Percentiles rank a stretch among this genome's conserved stretches.
phyloP scores from a whole-genome alignment of 53 echinoderm and acorn worm species.

The Zoroaster sp. region DNA sequence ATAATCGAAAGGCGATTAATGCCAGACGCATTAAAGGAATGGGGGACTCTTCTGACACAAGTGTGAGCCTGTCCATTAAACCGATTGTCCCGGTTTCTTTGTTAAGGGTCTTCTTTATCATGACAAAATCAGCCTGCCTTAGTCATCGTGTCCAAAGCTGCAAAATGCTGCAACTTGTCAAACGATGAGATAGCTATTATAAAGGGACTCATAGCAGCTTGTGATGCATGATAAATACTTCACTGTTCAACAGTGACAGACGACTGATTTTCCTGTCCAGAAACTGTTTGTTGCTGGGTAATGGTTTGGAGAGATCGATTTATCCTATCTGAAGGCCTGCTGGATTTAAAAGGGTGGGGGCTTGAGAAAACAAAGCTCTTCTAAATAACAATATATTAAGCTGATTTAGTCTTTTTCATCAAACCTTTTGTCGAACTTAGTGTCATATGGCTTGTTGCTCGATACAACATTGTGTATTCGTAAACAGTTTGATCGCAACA shows the following conservation, averaged over 20 bases:
- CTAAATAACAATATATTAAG: too few species aligned
- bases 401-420: too few species aligned
- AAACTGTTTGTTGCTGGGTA: background rate
- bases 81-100: constrained; percentile 21
- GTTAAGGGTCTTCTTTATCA: constrained; percentile 4
- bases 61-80: constrained; percentile 44
- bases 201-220: background rate
- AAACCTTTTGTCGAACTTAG: too few species aligned
- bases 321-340: too few species aligned
- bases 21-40: background rate
- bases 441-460: too few species aligned
- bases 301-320: too few species aligned
- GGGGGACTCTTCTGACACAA: background rate
- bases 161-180: constrained; percentile 34
- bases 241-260: background rate
- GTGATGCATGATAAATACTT: background rate
- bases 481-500: too few species aligned
- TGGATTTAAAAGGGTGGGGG: too few species aligned
- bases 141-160: background rate
- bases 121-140: background rate
- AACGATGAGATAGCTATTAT: constrained; percentile 24
- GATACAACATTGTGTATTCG: too few species aligned
- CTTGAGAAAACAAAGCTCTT: too few species aligned
- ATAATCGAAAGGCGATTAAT: constrained; percentile 39
- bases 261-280: background rate